Evolutionary conservation across 2,113 vertebrate species (phyloP).

Genomic region (Psilopogon haemacephalus): DNA sequence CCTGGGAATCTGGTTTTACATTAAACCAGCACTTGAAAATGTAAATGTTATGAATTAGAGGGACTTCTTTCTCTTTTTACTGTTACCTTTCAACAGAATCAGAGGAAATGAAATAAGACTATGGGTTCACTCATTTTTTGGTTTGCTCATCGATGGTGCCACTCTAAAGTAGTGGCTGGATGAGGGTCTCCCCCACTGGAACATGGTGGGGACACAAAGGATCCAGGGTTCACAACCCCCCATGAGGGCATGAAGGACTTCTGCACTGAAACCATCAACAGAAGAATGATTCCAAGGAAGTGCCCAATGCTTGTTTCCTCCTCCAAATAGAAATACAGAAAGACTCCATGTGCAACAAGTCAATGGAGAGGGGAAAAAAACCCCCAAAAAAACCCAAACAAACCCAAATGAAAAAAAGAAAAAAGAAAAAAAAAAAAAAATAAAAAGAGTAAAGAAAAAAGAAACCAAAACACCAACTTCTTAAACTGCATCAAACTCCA

Average conservation of each 20-base stretch:
- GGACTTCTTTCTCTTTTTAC: not conserved
- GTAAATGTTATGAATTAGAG: not conserved
- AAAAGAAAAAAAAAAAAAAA: not conserved
- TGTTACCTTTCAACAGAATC: not conserved
- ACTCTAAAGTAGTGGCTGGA: not conserved
- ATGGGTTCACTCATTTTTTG: not conserved
- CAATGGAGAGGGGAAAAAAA: not conserved
- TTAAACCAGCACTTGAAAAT: not conserved
- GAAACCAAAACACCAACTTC: not conserved
- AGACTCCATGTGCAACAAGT: not conserved
- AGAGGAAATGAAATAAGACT: not conserved
- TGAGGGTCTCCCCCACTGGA: not conserved
- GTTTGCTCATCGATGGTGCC: not conserved
- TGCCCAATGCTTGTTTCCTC: not conserved
- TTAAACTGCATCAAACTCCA: conserved; percentile 35
- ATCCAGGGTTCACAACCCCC: not conserved
- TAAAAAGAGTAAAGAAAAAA: too few relatives aligned
- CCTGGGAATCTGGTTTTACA: not conserved
- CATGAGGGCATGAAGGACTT: not conserved
- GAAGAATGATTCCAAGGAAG: not conserved
- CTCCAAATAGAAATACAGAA: not conserved
- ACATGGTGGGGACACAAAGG: not conserved
- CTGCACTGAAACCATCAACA: not conserved
- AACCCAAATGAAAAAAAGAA: not conserved
- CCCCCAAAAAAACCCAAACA: too few relatives aligned